These are phyloP conservation scores for Neolamprologus longior DNA, from an alignment of 2,113 vertebrate species.

Conservation along the genomic window DNA sequence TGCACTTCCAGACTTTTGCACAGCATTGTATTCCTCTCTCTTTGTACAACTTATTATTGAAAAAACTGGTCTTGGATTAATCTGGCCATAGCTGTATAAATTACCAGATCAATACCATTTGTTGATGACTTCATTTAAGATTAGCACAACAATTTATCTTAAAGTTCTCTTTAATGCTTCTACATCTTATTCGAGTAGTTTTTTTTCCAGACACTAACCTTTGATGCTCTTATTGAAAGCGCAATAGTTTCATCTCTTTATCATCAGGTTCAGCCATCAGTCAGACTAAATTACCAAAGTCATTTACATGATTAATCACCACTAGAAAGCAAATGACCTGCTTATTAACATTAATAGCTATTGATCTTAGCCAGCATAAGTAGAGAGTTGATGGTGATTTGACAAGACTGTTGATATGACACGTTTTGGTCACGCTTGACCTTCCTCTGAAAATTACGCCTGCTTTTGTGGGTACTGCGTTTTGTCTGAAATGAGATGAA, in stretches of 20 bases:
- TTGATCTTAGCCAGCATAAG: constrained; percentile 39
- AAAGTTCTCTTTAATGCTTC: neutral
- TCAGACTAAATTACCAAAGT: constrained; percentile 53
- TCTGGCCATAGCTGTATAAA: neutral
- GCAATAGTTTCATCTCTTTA: constrained; percentile 45
- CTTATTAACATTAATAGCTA: constrained; percentile 54
- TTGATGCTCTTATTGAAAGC: constrained; percentile 25
- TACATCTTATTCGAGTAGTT: neutral
- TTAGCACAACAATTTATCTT: constrained; percentile 12
- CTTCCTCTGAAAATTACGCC: constrained; percentile 24
- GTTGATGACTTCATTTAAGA: constrained; percentile 32
- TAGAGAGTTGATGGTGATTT: constrained; percentile 45
- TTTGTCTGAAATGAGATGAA: constrained; percentile 40
- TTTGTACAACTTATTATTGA: neutral
- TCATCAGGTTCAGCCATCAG: constrained; percentile 42
- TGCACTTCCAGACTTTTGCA: neutral
- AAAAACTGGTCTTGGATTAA: neutral
- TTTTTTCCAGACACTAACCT: constrained; percentile 18
- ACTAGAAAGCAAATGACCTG: constrained; percentile 33
- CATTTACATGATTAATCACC: constrained; percentile 59
- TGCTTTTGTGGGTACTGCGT: constrained; percentile 31
- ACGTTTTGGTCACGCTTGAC: constrained; percentile 30
- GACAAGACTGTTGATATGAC: constrained; percentile 48
- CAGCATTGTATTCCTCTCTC: neutral
- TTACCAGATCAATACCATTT: constrained; percentile 2